Percentiles rank a stretch among this genome's conserved stretches.
These are phyloP conservation scores for Drosophila basisetae DNA, from an alignment of 2,888 invertebrate species.

Conservation along the genomic window DNA sequence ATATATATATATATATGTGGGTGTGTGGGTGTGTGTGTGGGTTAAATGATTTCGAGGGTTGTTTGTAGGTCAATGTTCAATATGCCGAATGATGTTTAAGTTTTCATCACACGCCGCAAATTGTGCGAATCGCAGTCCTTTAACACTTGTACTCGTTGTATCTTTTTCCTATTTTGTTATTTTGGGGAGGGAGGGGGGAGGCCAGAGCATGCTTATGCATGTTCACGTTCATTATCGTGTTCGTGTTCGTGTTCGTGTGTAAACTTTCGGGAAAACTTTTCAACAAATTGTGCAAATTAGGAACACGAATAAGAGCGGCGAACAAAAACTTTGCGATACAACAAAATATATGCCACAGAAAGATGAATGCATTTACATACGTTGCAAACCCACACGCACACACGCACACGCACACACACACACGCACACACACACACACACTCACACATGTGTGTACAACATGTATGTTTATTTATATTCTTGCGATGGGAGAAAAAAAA, in stretches of 20 bases:
- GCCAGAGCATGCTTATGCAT: not conserved
- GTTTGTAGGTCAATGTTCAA: constrained; percentile 17
- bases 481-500: constrained; percentile 29
- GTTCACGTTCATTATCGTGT: constrained; percentile 5
- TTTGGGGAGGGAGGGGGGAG: not conserved
- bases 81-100: constrained; percentile 20
- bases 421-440: not conserved
- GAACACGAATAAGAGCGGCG: constrained; percentile 47
- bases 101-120: constrained; percentile 28
- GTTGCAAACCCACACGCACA: not conserved
- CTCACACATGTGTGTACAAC: not conserved
- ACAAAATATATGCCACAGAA: constrained; percentile 30
- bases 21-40: not conserved
- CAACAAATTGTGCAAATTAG: constrained; percentile 63
- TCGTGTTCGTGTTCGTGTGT: constrained; percentile 3
- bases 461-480: constrained; percentile 33
- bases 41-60: constrained; percentile 11
- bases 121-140: constrained; percentile 30
- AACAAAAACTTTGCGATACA: constrained; percentile 41
- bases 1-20: not conserved
- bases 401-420: not conserved
- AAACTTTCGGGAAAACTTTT: constrained; percentile 37
- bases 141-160: not conserved
- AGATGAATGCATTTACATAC: constrained; percentile 36
- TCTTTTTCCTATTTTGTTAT: not conserved